phyloP scores from a whole-genome alignment of 2,888 invertebrate species.

The Amaurobius ferox region DNA sequence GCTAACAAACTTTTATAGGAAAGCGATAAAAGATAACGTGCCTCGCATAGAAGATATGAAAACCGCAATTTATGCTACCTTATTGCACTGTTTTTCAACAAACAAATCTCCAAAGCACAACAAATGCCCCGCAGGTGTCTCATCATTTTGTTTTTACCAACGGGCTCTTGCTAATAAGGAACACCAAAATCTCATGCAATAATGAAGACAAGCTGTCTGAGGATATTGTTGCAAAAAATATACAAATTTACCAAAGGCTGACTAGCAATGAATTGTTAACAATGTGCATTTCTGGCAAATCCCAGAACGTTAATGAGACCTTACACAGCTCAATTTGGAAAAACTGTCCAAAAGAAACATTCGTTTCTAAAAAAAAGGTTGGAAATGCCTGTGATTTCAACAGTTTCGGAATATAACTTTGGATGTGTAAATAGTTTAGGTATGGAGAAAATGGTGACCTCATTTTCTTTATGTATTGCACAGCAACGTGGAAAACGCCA shows the following conservation, averaged over 20 bases:
- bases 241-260: neutral
- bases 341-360: neutral
- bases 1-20: no score
- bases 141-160: neutral
- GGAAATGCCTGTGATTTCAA: neutral
- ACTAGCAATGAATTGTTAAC: neutral
- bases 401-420: neutral
- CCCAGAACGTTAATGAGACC: conserved; percentile 7
- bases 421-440: no score
- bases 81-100: no score
- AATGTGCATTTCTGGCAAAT: neutral
- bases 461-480: no score
- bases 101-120: no score
- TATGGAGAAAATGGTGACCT: no score
- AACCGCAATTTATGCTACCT: no score
- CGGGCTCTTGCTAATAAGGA: neutral
- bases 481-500: no score
- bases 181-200: neutral
- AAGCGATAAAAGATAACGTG: no score
- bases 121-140: no score
- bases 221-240: neutral
- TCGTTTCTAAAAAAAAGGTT: neutral
- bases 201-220: neutral
- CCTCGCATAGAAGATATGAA: no score
- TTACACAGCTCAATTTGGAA: no score